Evolutionary conservation across 2,797 vertebrate genomes (phyloP).

Genomic region (Oreochromis grahami): DNA sequence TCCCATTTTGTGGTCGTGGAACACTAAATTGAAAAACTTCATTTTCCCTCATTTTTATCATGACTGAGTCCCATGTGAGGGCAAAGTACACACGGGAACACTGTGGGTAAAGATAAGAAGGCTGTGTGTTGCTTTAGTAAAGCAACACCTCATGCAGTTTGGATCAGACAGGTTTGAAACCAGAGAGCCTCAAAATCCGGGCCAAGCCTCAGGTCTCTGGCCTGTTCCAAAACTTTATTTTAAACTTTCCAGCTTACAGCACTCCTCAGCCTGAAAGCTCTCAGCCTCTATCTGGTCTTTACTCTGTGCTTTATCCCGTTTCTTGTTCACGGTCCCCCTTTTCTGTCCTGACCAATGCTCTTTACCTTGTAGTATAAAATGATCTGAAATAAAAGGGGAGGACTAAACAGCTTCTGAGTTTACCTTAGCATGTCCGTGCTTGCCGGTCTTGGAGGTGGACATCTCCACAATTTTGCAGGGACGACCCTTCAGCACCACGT

Average conservation of each 20-base stretch:
- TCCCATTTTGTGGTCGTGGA: not conserved
- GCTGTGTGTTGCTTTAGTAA: not conserved
- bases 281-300: not conserved
- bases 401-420: slow-evolving; percentile 16
- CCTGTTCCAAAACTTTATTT: not conserved
- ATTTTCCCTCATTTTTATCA: not conserved
- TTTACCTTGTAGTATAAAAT: not conserved
- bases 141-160: not conserved
- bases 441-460: slow-evolving; percentile 94
- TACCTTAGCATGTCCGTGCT: slow-evolving; percentile 93
- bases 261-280: not conserved
- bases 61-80: not conserved
- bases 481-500: slow-evolving; percentile 88
- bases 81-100: not conserved
- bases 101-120: not conserved
- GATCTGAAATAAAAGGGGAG: not conserved
- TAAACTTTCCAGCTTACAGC: rapidly evolving
- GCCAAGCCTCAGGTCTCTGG: not conserved
- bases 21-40: not conserved
- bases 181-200: not conserved
- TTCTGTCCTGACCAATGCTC: not conserved
- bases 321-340: rapidly evolving
- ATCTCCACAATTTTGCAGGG: slow-evolving; percentile 95
- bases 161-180: not conserved
- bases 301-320: not conserved